A percentile compares a stretch with the other conserved stretches of the same genome.
phyloP scores from a whole-genome alignment of 2,888 invertebrate genomes.

The Lordiphosa andalusiaca region DNA sequence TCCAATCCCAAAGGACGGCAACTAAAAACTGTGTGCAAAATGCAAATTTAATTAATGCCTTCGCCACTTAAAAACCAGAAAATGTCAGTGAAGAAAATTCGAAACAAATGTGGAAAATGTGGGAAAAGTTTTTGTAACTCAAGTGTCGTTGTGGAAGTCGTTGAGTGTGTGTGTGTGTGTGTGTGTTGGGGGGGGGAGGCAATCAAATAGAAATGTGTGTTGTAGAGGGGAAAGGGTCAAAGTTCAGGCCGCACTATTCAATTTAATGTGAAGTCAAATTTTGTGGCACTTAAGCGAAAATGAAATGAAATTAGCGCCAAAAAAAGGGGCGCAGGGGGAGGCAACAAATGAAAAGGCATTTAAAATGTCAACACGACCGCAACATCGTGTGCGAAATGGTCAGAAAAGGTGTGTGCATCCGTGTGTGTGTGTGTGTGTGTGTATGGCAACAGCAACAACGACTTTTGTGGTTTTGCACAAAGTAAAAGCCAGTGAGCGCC shows the following conservation, averaged over 20 bases:
- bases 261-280: conserved; percentile 45
- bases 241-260: conserved; percentile 41
- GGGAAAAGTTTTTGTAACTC: conserved; percentile 43
- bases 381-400: conserved; percentile 73
- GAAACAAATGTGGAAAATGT: conserved; percentile 54
- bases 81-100: conserved; percentile 26
- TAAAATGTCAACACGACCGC: conserved; percentile 73
- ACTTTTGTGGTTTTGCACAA: conserved; percentile 68
- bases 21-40: conserved; percentile 37
- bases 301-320: conserved; percentile 65
- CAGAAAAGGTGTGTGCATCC: conserved; percentile 58
- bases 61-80: conserved; percentile 26
- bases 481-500: conserved; percentile 48
- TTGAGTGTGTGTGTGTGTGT: too few species aligned
- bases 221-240: conserved; percentile 33
- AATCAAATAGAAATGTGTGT: conserved; percentile 32
- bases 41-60: conserved; percentile 60
- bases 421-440: conserved; percentile 11
- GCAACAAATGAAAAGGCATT: conserved; percentile 70
- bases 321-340: conserved; percentile 4
- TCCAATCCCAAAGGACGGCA: conserved; percentile 17
- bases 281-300: conserved; percentile 59
- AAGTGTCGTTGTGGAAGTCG: conserved; percentile 34
- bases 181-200: conserved; percentile 11
- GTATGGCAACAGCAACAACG: conserved; percentile 39